A percentile compares a stretch with the other conserved stretches of the same genome.
Conservation (phyloP, 2,888 invertebrate genomes). For the Urechis unicinctus region DNA sequence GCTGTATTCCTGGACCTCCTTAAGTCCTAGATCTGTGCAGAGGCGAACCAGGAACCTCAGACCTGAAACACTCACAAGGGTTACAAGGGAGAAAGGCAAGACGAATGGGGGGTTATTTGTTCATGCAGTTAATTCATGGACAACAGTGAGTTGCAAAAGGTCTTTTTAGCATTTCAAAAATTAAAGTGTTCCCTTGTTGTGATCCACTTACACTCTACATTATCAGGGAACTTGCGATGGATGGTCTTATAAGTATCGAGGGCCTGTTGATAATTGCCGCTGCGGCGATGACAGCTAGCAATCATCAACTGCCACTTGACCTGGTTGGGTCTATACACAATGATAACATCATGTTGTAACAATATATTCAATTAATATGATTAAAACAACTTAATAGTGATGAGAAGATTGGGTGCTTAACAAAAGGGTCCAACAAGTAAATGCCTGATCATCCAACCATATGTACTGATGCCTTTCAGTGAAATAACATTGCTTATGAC, state of each 20-base stretch:
- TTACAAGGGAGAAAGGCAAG: too few relatives aligned
- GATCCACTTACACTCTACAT: slow-evolving; percentile 72
- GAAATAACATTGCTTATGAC: too few relatives aligned
- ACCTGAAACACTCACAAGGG: too few relatives aligned
- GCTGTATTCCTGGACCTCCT: slow-evolving; percentile 80
- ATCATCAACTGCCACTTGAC: slow-evolving; percentile 80
- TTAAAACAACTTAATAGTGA: too few relatives aligned
- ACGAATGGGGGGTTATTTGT: not conserved
- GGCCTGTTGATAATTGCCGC: slow-evolving; percentile 78
- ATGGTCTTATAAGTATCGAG: slow-evolving; percentile 77
- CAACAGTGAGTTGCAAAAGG: too few relatives aligned
- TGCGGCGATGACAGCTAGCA: slow-evolving; percentile 75
- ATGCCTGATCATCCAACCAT: too few relatives aligned
- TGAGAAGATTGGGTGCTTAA: too few relatives aligned
- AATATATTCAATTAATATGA: too few relatives aligned
- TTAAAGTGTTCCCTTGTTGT: not conserved
- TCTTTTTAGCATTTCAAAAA: not conserved
- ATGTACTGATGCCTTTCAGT: too few relatives aligned
- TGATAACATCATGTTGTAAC: too few relatives aligned
- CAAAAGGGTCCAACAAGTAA: too few relatives aligned
- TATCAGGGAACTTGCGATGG: slow-evolving; percentile 85
- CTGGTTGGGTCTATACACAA: slow-evolving; percentile 60
- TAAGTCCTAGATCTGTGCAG: slow-evolving; percentile 81
- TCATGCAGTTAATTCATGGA: not conserved
- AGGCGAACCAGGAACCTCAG: slow-evolving; percentile 80